These are phyloP conservation scores for Globia sparganii DNA, from an alignment of 2,888 invertebrate genomes.

Conservation along the genomic window DNA sequence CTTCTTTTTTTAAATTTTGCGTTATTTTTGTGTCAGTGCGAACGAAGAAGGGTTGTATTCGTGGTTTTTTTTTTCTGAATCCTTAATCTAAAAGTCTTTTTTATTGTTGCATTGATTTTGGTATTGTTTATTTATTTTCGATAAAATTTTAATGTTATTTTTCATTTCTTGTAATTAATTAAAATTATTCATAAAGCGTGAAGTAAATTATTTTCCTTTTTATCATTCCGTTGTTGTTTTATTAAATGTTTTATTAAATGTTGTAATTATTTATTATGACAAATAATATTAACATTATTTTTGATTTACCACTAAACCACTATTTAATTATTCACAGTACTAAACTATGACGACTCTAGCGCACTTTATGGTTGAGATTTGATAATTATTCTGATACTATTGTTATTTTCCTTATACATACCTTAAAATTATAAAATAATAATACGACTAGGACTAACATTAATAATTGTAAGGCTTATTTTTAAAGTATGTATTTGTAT, in stretches of 20 bases:
- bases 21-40: conserved; percentile 52
- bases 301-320: conserved; percentile 48
- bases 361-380: conserved; percentile 37
- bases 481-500: not conserved
- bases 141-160: not conserved
- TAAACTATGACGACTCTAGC: not conserved
- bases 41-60: conserved; percentile 7
- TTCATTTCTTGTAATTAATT: not conserved
- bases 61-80: not conserved
- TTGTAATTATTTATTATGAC: not conserved
- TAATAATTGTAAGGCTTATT: conserved; percentile 16
- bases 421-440: conserved; percentile 37
- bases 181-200: not conserved
- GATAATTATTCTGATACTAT: conserved; percentile 35
- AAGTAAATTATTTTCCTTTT: not conserved
- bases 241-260: conserved; percentile 8
- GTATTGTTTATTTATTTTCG: not conserved
- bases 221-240: not conserved
- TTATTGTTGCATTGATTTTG: not conserved
- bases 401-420: conserved; percentile 47
- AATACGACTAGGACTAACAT: conserved; percentile 18
- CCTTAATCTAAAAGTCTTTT: not conserved
- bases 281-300: not conserved
- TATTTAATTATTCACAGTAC: conserved; percentile 12
- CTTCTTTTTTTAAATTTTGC: conserved; percentile 54